phyloP scores from a whole-genome alignment of 1,140 invertebrate genomes.

The Agraylea sexmaculata region DNA sequence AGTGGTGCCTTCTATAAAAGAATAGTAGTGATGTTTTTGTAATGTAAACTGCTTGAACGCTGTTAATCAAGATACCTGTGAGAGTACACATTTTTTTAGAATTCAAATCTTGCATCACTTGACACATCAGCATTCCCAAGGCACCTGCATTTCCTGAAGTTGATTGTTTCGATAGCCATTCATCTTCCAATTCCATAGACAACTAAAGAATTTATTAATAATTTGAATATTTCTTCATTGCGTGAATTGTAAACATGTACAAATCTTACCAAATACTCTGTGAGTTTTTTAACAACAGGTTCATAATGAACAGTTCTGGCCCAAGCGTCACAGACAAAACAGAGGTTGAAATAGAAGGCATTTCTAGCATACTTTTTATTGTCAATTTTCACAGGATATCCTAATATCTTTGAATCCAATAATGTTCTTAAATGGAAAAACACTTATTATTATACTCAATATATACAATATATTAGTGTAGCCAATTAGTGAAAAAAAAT shows the following conservation, averaged over 20 bases:
- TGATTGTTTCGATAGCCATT: conserved; percentile 56
- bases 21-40: conserved; percentile 1
- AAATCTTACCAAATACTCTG: conserved; percentile 65
- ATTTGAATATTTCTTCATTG: neutral
- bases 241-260: conserved; percentile 1
- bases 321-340: conserved; percentile 81
- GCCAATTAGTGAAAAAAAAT: conserved; percentile 1
- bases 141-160: conserved; percentile 45
- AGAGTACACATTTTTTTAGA: conserved; percentile 48
- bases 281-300: conserved; percentile 77
- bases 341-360: conserved; percentile 86
- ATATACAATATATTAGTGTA: no score
- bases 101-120: conserved; percentile 69
- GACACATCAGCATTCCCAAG: conserved; percentile 53
- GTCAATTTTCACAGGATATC: conserved; percentile 79
- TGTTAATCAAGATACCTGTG: conserved; percentile 26
- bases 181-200: conserved; percentile 62
- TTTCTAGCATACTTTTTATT: conserved; percentile 82
- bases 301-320: conserved; percentile 79
- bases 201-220: conserved; percentile 36
- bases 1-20: conserved; percentile 48
- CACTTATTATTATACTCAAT: no score
- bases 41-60: neutral
- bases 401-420: conserved; percentile 70
- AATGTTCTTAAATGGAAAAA: conserved; percentile 29